Percentiles rank a stretch among this genome's conserved stretches.
phyloP scores from a whole-genome alignment of 2,797 vertebrate genomes.

The Squalus acanthias region DNA sequence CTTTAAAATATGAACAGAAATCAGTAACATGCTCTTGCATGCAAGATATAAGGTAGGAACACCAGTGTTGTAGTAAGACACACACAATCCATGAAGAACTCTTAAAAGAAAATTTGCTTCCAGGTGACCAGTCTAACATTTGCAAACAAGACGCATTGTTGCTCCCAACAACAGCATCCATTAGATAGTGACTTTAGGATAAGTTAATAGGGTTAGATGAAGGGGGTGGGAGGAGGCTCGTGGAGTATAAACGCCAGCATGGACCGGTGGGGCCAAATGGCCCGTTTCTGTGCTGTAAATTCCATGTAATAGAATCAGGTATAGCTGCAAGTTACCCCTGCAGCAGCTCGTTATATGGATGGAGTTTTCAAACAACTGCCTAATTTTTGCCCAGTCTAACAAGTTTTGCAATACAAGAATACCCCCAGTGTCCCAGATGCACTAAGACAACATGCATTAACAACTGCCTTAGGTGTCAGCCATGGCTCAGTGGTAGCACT shows the following conservation, averaged over 20 bases:
- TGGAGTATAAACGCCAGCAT: not conserved
- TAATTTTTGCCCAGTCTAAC: not conserved
- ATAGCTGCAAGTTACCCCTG: not conserved
- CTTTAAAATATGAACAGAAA: too few relatives aligned
- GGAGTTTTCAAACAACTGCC: not conserved
- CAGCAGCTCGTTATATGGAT: not conserved
- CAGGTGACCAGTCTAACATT: too few relatives aligned
- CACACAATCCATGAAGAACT: too few relatives aligned
- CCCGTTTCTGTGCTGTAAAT: not conserved
- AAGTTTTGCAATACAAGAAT: not conserved
- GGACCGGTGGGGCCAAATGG: not conserved
- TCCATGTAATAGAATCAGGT: not conserved
- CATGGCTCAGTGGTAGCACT: not conserved
- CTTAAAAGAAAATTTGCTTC: too few relatives aligned
- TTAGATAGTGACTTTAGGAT: too few relatives aligned
- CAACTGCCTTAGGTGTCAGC: not conserved
- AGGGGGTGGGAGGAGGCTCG: too few relatives aligned
- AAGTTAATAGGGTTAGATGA: too few relatives aligned
- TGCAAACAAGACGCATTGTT: too few relatives aligned
- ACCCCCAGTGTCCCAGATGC: not conserved
- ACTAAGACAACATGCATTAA: not conserved
- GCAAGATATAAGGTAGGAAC: too few relatives aligned
- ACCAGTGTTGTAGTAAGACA: too few relatives aligned
- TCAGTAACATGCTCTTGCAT: too few relatives aligned
- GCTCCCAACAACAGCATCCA: too few relatives aligned